Evolutionary conservation across 2,888 invertebrate genomes (phyloP), one percentile per base, ranked within the genome.

Genomic region (Linnaemya tessellans): DNA sequence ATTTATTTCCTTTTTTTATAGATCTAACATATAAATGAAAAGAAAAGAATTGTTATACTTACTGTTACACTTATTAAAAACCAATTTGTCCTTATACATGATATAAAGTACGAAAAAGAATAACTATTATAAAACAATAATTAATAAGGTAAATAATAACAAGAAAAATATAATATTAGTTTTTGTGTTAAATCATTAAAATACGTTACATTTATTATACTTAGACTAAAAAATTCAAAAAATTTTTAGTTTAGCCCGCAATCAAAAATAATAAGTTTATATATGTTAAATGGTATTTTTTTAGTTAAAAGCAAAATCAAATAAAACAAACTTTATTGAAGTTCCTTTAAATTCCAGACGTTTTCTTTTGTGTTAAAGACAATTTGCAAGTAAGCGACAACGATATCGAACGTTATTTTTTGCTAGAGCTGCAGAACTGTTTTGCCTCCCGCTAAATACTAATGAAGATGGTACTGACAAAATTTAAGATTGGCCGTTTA

Each of bases 21-120:
- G 78, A 81, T 74, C 46, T 84, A 56, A 70, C 41, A 70, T 62
- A 49, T 68, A 49, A 64, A 56, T 65, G 43, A 68, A 67, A 65
- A 74, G 30, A 60, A 71, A 71, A 71, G 67, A 84, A 13, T 56
- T 84, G 81, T 79, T 81, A 79, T 51, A 74, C 56, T 70, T 74
- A 78, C 68, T 85, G 81, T 85, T 78, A 78, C 62, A 78, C 49
- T 68, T 77, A 65, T 35, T 46, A 43, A 80, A 71, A 54, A 77
- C 60, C 71, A 81, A 62, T 73, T 60, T 80, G 77, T 84, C 77
- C 79, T 84, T 84, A 71, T 74, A 84, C 51, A 46, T 46, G 15
- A 46, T 46, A 68, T 77, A 82, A 46, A 49, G 25, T 49, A 71
- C 25, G 49, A 67, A 20, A 56, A 67, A 41, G 56, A 41, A 64